These are phyloP conservation scores for Notocelia uddmanniana DNA, from an alignment of 2,888 invertebrate genomes.

Conservation along the genomic window DNA sequence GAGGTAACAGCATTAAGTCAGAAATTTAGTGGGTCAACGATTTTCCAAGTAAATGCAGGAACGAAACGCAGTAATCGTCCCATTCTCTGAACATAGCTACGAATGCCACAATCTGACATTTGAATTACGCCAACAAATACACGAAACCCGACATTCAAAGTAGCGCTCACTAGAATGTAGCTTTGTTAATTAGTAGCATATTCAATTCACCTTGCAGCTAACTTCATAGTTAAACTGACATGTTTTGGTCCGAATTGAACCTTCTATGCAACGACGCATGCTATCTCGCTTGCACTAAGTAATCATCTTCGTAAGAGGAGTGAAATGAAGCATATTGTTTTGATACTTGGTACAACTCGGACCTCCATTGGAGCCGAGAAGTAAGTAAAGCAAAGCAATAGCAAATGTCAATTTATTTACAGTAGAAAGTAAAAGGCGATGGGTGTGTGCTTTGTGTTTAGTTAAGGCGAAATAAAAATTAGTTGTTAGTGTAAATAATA, in stretches of 20 bases:
- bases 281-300: constrained; percentile 21
- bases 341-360: constrained; percentile 17
- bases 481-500: constrained; percentile 45
- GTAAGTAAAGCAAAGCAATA: constrained; percentile 26
- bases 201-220: constrained; percentile 10
- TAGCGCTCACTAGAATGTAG: not conserved
- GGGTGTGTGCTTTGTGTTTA: constrained; percentile 79
- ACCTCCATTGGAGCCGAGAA: not conserved
- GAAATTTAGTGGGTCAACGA: too few species aligned
- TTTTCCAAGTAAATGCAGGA: not conserved
- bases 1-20: too few species aligned
- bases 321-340: constrained; percentile 14
- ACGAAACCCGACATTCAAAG: not conserved
- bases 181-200: constrained; percentile 13
- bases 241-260: constrained; percentile 24
- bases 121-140: not conserved
- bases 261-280: not conserved
- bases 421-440: constrained; percentile 76
- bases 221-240: constrained; percentile 22
- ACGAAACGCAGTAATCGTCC: constrained; percentile 26
- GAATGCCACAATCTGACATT: constrained; percentile 1
- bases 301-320: not conserved
- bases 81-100: constrained; percentile 9
- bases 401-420: constrained; percentile 67
- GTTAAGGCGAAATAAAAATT: constrained; percentile 58